Evolutionary conservation across 2,797 vertebrate genomes (phyloP).

Genomic region (Falco cherrug): DNA sequence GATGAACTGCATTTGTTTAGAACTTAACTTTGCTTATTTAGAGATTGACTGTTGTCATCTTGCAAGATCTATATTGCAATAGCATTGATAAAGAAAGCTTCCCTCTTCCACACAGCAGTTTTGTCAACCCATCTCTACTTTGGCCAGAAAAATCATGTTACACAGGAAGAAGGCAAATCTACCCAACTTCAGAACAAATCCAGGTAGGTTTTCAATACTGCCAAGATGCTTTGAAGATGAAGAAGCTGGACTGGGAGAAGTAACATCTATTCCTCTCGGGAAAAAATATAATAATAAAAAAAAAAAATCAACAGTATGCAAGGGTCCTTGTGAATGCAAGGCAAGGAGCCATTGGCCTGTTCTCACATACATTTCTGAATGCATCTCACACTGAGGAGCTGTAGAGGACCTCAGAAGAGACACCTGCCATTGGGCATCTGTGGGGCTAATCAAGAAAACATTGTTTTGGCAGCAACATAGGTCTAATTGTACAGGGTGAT

Average conservation of each 20-base stretch:
- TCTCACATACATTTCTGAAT: not conserved
- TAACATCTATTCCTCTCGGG: not conserved
- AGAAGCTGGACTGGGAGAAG: not conserved
- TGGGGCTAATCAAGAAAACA: not conserved
- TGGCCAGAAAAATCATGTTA: not conserved
- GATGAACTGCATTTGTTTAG: conserved; percentile 6
- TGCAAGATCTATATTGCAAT: conserved; percentile 14
- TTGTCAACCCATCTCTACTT: not conserved
- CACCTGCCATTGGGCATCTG: not conserved
- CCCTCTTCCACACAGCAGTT: not conserved
- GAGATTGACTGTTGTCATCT: not conserved
- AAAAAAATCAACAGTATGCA: not conserved
- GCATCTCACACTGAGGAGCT: not conserved
- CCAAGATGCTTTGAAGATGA: not conserved
- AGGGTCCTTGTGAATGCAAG: not conserved
- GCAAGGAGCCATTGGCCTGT: not conserved
- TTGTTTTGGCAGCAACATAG: not conserved
- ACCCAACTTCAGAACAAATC: not conserved
- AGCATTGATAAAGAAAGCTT: not conserved
- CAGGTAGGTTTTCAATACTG: not conserved
- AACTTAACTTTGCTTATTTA: conserved; percentile 36
- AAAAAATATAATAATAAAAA: too few relatives aligned
- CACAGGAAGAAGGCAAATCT: not conserved
- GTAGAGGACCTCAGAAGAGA: not conserved
- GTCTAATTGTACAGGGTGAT: not conserved